A percentile compares a stretch with the other conserved stretches of the same genome.
Evolutionary conservation across 2,888 invertebrate species (phyloP).

Genomic region (Yponomeuta plumbellus): DNA sequence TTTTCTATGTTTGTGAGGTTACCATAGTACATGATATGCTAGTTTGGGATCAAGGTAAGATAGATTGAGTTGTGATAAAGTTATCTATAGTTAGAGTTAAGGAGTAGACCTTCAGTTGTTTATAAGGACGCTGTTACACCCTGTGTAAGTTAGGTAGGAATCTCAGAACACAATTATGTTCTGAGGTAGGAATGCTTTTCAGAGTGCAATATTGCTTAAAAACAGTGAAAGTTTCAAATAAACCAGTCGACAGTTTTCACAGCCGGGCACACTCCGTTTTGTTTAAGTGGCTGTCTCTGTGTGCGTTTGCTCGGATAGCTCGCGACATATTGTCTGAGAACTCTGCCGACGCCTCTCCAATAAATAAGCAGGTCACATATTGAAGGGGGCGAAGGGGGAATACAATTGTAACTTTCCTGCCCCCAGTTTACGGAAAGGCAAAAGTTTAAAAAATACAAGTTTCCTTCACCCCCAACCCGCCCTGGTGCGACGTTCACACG

Average conservation of each 20-base stretch:
- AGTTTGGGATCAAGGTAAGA: no score
- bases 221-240: slow-evolving; percentile 28
- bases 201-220: background rate
- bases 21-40: no score
- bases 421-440: slow-evolving; percentile 62
- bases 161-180: no score
- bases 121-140: no score
- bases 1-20: no score
- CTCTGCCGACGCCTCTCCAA: slow-evolving; percentile 70
- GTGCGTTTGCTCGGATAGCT: slow-evolving; percentile 57
- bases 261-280: slow-evolving; percentile 57
- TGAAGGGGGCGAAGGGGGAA: slow-evolving; percentile 70
- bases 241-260: slow-evolving; percentile 63
- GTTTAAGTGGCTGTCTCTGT: slow-evolving; percentile 55
- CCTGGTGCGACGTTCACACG: slow-evolving; percentile 28
- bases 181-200: background rate
- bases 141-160: no score
- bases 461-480: slow-evolving; percentile 25
- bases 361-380: slow-evolving; percentile 77
- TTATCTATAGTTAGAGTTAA: no score
- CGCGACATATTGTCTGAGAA: slow-evolving; percentile 74
- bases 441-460: slow-evolving; percentile 76
- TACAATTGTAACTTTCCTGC: slow-evolving; percentile 74
- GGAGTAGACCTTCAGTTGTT: no score
- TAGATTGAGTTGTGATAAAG: no score